These are phyloP conservation scores for Carapus acus DNA, from an alignment of 2,797 vertebrate species.

Conservation along the genomic window DNA sequence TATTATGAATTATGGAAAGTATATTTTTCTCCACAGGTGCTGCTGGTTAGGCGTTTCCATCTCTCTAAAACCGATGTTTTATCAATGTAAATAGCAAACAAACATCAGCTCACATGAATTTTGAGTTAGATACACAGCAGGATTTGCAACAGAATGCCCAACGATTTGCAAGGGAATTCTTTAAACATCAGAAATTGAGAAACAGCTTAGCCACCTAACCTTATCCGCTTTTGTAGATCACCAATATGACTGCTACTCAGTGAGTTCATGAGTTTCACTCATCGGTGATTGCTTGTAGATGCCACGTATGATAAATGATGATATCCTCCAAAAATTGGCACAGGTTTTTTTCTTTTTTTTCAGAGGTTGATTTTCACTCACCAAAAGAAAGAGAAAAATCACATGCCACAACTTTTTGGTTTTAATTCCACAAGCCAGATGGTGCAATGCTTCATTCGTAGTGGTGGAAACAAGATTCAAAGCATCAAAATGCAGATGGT, in stretches of 20 bases:
- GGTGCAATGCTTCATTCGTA: constrained; percentile 51
- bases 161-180: constrained; percentile 12
- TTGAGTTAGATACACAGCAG: constrained; percentile 10
- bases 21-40: constrained; percentile 38
- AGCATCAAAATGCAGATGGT: constrained; percentile 39
- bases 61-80: too few species aligned
- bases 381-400: constrained; percentile 26
- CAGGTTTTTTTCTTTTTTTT: constrained; percentile 38
- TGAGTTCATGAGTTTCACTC: constrained; percentile 39
- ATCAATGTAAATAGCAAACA: not conserved
- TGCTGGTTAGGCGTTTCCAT: too few species aligned
- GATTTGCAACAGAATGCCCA: constrained; percentile 4
- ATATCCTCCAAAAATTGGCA: constrained; percentile 35
- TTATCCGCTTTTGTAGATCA: constrained; percentile 38
- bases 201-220: too few species aligned
- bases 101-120: constrained; percentile 1
- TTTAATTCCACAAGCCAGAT: constrained; percentile 40
- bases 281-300: constrained; percentile 41
- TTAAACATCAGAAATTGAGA: constrained; percentile 3
- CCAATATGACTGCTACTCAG: constrained; percentile 39
- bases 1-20: constrained; percentile 29
- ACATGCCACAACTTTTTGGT: constrained; percentile 27
- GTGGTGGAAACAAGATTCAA: constrained; percentile 46
- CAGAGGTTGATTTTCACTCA: constrained; percentile 17
- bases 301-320: constrained; percentile 33